phyloP scores from a whole-genome alignment of 2,797 vertebrate species.

The Cirrhinus mrigala region DNA sequence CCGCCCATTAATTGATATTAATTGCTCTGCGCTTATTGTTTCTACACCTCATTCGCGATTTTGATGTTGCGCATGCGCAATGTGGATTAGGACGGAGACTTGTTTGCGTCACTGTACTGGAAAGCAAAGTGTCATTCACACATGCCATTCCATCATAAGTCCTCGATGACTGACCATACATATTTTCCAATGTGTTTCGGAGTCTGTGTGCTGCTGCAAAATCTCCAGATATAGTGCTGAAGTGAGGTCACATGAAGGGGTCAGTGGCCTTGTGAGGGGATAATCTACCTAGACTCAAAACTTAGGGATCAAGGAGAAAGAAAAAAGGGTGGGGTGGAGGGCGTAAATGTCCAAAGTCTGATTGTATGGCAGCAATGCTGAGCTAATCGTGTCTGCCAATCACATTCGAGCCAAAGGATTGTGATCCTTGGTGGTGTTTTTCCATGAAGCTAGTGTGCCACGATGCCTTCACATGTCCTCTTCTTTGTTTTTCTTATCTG shows the following conservation, averaged over 20 bases:
- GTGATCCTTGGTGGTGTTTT: constrained; percentile 26
- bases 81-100: neutral
- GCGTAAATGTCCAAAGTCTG: constrained; percentile 9
- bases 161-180: neutral
- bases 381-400: constrained; percentile 4
- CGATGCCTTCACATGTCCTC: neutral
- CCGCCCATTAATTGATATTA: too few relatives aligned
- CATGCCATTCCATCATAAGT: constrained; percentile 6
- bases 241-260: constrained; percentile 24
- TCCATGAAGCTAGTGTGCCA: neutral
- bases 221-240: neutral
- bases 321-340: neutral
- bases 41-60: constrained; percentile 35
- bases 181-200: constrained; percentile 13
- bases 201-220: neutral
- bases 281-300: constrained; percentile 31
- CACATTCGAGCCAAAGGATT: constrained; percentile 17
- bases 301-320: neutral
- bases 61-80: constrained; percentile 30
- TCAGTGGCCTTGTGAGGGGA: constrained; percentile 36
- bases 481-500: constrained; percentile 3
- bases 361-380: neutral
- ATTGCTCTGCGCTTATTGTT: neutral
- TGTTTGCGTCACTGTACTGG: constrained; percentile 35
- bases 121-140: neutral